A percentile compares a stretch with the other conserved stretches of the same genome.
phyloP scores from a whole-genome alignment of 2,888 invertebrate species.

The Eilema griseolum region DNA sequence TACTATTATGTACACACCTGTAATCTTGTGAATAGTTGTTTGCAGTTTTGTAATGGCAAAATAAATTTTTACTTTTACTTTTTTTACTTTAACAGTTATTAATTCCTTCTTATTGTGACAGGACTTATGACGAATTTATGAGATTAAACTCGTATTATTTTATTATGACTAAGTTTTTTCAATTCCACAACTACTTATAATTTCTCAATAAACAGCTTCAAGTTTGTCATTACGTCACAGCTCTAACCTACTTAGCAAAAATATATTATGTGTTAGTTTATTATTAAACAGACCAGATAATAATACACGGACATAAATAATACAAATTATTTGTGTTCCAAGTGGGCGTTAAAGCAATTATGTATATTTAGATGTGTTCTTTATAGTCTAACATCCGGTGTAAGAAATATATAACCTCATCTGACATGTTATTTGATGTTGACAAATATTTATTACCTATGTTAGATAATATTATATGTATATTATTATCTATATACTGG shows the following conservation, averaged over 20 bases:
- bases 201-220: not conserved
- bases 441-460: not conserved
- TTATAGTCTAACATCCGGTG: not conserved
- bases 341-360: conserved; percentile 1
- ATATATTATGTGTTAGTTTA: not conserved
- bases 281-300: not conserved
- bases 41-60: no score
- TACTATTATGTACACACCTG: no score
- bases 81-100: no score
- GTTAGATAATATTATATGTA: not conserved
- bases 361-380: not conserved
- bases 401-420: not conserved
- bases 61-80: no score
- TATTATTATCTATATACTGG: no score
- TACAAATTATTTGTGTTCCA: not conserved
- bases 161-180: not conserved
- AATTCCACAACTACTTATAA: not conserved
- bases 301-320: not conserved
- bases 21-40: no score
- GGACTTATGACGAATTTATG: no score
- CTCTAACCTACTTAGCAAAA: not conserved
- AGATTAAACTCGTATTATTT: no score
- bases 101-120: no score
- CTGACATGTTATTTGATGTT: not conserved
- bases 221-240: not conserved